Base-by-base conservation (phyloP, 1,140 invertebrate genomes). In the Drosophila kohkoa region DNA sequence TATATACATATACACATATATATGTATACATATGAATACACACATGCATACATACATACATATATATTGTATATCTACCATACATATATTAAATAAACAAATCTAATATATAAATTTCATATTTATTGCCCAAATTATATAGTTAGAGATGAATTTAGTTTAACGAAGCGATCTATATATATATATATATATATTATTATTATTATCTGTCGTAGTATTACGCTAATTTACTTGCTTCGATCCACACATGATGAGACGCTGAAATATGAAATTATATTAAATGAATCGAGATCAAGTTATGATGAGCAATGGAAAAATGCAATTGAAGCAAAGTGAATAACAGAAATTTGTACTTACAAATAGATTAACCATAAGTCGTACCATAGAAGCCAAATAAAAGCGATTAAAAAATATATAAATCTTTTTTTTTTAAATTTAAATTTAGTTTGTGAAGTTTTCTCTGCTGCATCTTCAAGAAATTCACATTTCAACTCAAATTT, bases 371-470 rank as follows among this genome's bases (percentile, higher is more conserved):
- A 77, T 89, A 89, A 89, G 85, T 75, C 78, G 75, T 81, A 89
- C 78, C 72, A 89, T 89, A 89, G 85, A 89, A 89, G 85, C 85
- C 86, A 89, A 89, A 89, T 89, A 89, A 89, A 89, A 89, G 82
- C 82, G 46, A 88, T 88, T 78, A 52, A 83, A 88, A 88, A 77
- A 68, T 25, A 25, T 25, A 38, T 79, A 59, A 30, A n/a, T 11
- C 8, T 1, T 20, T 57, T 5, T 4, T 16, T 1, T 25, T 41
- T 38, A 11, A 11, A 41, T 43, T 43, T 43, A 2, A 43, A 13
- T 43, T 38, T 10, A 5, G 1, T 43, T 43, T 43, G 38, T 11
- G 38, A 41, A 41, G 20, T 25, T 25, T 25, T 25, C 0, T 41
- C 8, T 38, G 32, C 20, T 20, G 30, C 7, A 38, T 2, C 35